These are phyloP conservation scores for Cebuella pygmaea DNA, from an alignment of 2,797 vertebrate species.

Conservation along the genomic window DNA sequence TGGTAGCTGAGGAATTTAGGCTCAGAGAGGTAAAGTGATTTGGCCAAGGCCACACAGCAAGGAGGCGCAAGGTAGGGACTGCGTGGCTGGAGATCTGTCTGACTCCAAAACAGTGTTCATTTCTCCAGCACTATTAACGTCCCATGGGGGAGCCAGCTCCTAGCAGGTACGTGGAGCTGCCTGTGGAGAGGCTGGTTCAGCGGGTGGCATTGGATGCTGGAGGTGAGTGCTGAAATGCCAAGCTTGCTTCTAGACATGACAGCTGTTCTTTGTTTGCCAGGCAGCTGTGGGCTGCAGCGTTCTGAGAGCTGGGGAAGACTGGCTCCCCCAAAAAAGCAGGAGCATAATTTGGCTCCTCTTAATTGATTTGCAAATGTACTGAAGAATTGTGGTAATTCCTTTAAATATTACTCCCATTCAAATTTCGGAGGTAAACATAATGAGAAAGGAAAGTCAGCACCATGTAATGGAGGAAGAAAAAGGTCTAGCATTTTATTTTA, in stretches of 20 bases:
- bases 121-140: neutral
- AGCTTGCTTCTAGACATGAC: neutral
- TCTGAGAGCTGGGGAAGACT: neutral
- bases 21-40: slow-evolving; percentile 19
- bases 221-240: neutral
- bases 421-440: slow-evolving; percentile 63
- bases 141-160: neutral
- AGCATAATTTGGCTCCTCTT: slow-evolving; percentile 55
- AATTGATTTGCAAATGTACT: slow-evolving; percentile 76
- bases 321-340: neutral
- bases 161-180: neutral
- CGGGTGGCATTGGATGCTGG: neutral
- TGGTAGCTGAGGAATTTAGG: neutral
- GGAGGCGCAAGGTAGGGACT: neutral
- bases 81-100: neutral
- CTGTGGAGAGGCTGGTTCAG: neutral
- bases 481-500: slow-evolving; percentile 20
- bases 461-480: neutral
- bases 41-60: slow-evolving; percentile 18
- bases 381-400: slow-evolving; percentile 73
- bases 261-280: slow-evolving; percentile 62
- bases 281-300: slow-evolving; percentile 57
- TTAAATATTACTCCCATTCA: slow-evolving; percentile 77
- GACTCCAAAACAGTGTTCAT: neutral
- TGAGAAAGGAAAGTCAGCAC: neutral